Percentiles rank a stretch among this genome's conserved stretches.
Evolutionary conservation across 2,797 vertebrate genomes (phyloP).

Genomic region (Setipinna tenuifilis): DNA sequence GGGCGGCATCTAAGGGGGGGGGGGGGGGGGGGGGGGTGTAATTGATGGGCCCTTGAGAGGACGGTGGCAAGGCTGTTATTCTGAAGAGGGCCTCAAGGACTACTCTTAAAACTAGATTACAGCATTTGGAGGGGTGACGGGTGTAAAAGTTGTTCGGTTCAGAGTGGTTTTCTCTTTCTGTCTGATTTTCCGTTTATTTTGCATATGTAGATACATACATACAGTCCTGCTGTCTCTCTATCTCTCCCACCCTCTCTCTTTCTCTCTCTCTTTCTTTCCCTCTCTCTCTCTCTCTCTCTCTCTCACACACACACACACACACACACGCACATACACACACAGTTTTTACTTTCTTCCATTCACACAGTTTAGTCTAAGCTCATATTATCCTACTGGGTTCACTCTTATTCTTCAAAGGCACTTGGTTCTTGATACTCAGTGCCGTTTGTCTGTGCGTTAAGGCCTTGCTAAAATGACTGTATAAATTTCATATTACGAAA

Average conservation of each 20-base stretch:
- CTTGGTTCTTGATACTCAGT: constrained; percentile 27
- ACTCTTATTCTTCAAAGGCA: constrained; percentile 53
- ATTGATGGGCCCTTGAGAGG: constrained; percentile 65
- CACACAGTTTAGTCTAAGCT: constrained; percentile 33
- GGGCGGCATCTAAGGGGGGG: neutral
- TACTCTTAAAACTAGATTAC: constrained; percentile 63
- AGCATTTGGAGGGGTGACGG: constrained; percentile 58
- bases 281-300: constrained; percentile 40
- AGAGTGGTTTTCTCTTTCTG: no score
- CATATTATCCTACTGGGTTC: constrained; percentile 58
- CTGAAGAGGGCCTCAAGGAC: constrained; percentile 40
- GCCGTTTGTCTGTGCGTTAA: constrained; percentile 66
- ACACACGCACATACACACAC: no score
- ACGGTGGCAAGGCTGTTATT: constrained; percentile 58
- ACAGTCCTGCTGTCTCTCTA: neutral
- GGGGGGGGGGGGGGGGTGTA: constrained; percentile 24
- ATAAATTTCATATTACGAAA: constrained; percentile 79
- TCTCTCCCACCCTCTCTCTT: neutral
- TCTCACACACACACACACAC: constrained; percentile 28
- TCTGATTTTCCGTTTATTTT: neutral
- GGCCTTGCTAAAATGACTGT: constrained; percentile 67
- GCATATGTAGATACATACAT: neutral
- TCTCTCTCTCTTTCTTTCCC: neutral
- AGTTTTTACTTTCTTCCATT: neutral
- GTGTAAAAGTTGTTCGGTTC: constrained; percentile 19